A percentile compares a stretch with the other conserved stretches of the same genome.
These are phyloP conservation scores for Globodera rostochiensis DNA, from an alignment of 1,140 invertebrate species.

Conservation along the genomic window DNA sequence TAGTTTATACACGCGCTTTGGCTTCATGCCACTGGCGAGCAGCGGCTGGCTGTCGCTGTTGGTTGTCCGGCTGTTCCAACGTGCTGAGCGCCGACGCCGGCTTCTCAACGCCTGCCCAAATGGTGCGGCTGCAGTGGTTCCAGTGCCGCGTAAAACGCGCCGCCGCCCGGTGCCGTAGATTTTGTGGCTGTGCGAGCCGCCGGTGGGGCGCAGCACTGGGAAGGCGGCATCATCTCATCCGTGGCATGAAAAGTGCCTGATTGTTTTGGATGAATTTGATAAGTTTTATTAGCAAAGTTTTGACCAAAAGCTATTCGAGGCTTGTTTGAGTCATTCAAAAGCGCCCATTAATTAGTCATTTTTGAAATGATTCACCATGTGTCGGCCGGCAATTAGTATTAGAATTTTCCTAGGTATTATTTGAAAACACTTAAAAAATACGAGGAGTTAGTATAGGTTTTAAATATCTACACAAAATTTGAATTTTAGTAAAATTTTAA, in stretches of 20 bases:
- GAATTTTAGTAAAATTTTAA: no score
- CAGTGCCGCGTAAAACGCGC: not conserved
- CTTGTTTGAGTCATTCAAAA: no score
- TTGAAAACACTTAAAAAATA: no score
- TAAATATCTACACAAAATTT: no score
- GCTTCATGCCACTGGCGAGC: conserved; percentile 6
- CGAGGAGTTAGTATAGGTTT: no score
- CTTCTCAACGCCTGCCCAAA: conserved; percentile 4
- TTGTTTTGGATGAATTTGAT: no score
- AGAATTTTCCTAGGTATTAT: no score
- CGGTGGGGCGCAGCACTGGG: conserved; percentile 8
- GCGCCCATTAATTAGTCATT: not conserved
- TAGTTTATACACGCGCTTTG: not conserved
- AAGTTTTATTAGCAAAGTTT: no score
- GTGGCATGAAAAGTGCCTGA: conserved; percentile 11
- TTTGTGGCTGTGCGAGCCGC: conserved; percentile 35
- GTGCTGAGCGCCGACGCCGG: not conserved
- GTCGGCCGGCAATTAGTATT: no score
- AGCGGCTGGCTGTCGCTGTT: not conserved
- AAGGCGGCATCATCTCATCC: conserved; percentile 18
- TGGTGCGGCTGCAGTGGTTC: conserved; percentile 19
- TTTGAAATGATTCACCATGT: not conserved
- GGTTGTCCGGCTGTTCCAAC: conserved; percentile 10
- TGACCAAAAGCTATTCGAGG: no score
- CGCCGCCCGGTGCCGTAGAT: conserved; percentile 37